A percentile compares a stretch with the other conserved stretches of the same genome.
These are phyloP conservation scores for Phainopepla nitens DNA, from an alignment of 2,113 vertebrate genomes.

Conservation along the genomic window DNA sequence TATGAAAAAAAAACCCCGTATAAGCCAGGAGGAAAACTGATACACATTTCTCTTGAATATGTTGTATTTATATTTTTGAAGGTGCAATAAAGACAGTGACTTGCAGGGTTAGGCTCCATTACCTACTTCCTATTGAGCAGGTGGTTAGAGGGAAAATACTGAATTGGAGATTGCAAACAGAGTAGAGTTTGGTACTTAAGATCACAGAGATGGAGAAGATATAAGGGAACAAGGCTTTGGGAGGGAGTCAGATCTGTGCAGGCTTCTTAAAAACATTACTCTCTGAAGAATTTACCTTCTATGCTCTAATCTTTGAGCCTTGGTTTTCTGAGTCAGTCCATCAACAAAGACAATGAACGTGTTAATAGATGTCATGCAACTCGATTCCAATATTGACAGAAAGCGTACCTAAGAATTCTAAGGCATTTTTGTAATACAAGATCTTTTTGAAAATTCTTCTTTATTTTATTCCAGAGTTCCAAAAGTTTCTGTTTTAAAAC, in stretches of 20 bases:
- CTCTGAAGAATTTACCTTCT: neutral
- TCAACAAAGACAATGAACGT: neutral
- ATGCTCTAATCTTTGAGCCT: neutral
- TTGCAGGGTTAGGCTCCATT: neutral
- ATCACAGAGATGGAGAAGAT: neutral
- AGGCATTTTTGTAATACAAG: neutral
- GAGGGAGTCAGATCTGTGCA: neutral
- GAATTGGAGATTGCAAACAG: neutral
- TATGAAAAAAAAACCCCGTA: neutral
- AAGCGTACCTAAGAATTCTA: neutral
- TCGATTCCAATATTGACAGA: neutral
- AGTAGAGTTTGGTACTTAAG: neutral
- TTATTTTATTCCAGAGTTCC: neutral
- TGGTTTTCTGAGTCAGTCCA: neutral
- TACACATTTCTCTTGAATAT: neutral
- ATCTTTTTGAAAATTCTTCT: neutral
- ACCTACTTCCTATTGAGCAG: neutral
- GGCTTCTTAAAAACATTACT: neutral
- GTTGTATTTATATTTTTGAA: neutral
- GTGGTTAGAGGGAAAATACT: neutral
- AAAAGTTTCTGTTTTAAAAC: neutral
- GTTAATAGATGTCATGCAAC: neutral
- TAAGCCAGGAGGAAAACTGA: neutral
- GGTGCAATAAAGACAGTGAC: neutral
- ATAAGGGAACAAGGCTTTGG: neutral